Evolutionary conservation across 1,140 invertebrate species (phyloP), one percentile per base, ranked within the genome.

Genomic region (Lineus longissimus): DNA sequence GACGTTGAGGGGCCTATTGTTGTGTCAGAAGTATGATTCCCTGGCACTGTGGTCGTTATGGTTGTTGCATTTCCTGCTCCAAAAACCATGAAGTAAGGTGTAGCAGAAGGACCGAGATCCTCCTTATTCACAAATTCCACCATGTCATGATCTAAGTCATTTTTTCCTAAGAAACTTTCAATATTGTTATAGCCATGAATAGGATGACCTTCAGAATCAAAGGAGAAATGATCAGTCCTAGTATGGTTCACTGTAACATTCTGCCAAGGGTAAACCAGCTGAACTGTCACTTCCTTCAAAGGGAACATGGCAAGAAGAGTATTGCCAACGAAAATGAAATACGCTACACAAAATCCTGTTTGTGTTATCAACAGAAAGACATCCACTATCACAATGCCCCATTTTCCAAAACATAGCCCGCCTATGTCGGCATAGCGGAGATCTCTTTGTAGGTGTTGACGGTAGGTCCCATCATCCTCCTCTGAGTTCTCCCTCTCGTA

Each of bases 311-410:
- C 61, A 47, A 68, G 61, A 19, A 79, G 40, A 1, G 79, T 77
- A 60, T 79, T 81, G 13, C 77, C 78, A 19, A 81, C 70, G 54
- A 81, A 80, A 17, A 80, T 78, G 58, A 72, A 80, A 63, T 81
- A 81, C 7, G 40, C 67, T 11, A 77, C 65, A 67, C 75, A 77
- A 41, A 77, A 79, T 29, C 76, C 72, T 68, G 75, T 78, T 67
- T 81, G 79, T 15, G 79, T 79, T 7, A 80, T 55, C 2, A 71
- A 61, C 0, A 80, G 67, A 60, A 69, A 74, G 22, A 72, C 45
- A 30, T 79, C 77, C 0, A 80, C 77, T n/a, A 77, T 56, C 19
- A 64, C 65, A 11, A 72, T 15, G 25, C 77, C 78, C 13, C 41
- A 6, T 41, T 59, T 71, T 9, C 79, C 79, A 64, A 69, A 75